Evolutionary conservation across 2,113 vertebrate species (phyloP), one percentile per base, ranked within the genome.

Genomic region (Hyperopisus bebe): DNA sequence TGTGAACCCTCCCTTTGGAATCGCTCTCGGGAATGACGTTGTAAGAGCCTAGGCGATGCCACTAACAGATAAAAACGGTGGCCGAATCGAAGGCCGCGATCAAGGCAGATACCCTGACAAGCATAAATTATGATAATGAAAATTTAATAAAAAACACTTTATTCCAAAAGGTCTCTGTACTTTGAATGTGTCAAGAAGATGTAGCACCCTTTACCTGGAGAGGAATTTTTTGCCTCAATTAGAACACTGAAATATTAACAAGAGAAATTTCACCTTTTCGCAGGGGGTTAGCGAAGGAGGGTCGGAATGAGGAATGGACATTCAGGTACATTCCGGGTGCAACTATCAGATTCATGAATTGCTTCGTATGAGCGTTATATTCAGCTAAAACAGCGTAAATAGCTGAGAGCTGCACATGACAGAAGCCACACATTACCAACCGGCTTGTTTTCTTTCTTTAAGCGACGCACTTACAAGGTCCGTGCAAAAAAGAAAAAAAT

Each of bases 81-180:
- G 42, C 39, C 3, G 88, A 91, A 90, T 19, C 77, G 92, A 88
- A 83, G 3, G 84, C 92, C 93, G 90, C 91, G 90, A 92, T 93
- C 87, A 88, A 92, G 92, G 91, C 91, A 89, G 90, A 82, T 91
- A 70, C 88, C 91, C 92, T 95, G 94, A 95, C 94, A 95, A 94
- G 94, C 94, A 95, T 96, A 95, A 95, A 95, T 96, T 95, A 96
- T 94, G 93, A 93, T 95, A 95, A 96, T 95, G 95, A 94, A 95
- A 94, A 31, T 93, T 94, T 93, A 95, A 95, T 95, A 95, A 96
- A 96, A 95, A 96, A 95, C 95, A 95, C 95, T 96, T 96, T 95
- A 96, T 95, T 95, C 93, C 95, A 95, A 94, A 70, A 93, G 94
- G 94, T 95, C 95, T 95, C 21, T 91, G 92, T 95, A 95, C 94